Evolutionary conservation across 2,797 vertebrate species (phyloP), one percentile per base, ranked within the genome.

Genomic region (Chiloscyllium punctatum): DNA sequence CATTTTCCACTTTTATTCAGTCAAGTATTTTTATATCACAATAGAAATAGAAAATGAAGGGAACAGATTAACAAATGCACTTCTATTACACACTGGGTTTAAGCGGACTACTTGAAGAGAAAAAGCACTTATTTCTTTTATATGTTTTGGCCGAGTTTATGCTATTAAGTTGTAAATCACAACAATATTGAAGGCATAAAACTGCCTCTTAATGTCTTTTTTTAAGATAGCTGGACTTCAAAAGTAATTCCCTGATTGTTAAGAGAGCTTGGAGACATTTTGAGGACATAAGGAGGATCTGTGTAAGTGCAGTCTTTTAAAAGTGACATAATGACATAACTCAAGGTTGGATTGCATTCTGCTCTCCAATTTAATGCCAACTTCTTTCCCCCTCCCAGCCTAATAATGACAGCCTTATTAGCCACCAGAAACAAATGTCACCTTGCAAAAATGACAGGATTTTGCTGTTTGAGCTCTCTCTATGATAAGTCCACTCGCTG

Each of bases 401-500:
- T 37, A 92, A 92, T 68, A 92, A 92, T 42, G 90, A n/a, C 90
- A 92, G 90, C 15, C 42, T 92, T 62, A 18, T 92, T 92, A 68
- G n/a, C 33, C n/a, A 91, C n/a, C 33, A 8, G 23, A 68, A 92
- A 33, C 57, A 92, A 68, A 92, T 23, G 90, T 92, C 62, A 92
- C 68, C 57, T 37, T 74, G 25, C 72, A 74, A 72, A 74, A 72
- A 6, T 27, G 5, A 27, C 72, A 74, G 72, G 27, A 30, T 74
- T 74, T 74, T 74, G 7, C 27, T 27, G 27, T 6, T 74, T 74
- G 25, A 30, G 0, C 72, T 62, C 57, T 11, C 7, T 62, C 9
- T 62, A 62, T 62, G 57, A 9, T 62, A 11, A 62, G 11, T 62
- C 57, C 57, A 6, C 57, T 62, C 57, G 62, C 57, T 62, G 57